These are phyloP conservation scores for Camponotus pennsylvanicus DNA, from an alignment of 1,140 invertebrate genomes.

Conservation along the genomic window DNA sequence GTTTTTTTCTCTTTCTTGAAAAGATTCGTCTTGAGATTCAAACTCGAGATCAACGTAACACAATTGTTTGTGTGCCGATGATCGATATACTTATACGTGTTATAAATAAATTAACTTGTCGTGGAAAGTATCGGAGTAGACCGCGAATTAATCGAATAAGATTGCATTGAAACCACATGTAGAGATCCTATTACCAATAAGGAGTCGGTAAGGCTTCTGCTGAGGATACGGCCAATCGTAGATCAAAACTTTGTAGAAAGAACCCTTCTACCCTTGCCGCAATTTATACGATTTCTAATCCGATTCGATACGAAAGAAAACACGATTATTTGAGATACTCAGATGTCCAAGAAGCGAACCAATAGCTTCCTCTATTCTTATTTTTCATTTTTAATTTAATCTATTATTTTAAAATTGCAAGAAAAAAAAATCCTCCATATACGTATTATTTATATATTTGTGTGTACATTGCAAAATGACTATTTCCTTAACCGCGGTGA, in stretches of 20 bases:
- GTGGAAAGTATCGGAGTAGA: conserved; percentile 36
- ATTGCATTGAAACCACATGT: conserved; percentile 86
- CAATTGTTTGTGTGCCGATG: background rate
- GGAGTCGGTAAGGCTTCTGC: conserved; percentile 85
- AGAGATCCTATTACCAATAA: conserved; percentile 86
- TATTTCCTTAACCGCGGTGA: conserved; percentile 92
- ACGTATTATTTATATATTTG: background rate
- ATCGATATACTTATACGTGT: background rate
- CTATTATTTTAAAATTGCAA: background rate
- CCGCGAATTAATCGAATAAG: conserved; percentile 83
- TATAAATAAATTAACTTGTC: conserved; percentile 1
- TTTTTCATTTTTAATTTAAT: conserved; percentile 7
- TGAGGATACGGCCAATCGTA: conserved; percentile 85
- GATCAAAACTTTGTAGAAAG: conserved; percentile 79
- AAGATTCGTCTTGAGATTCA: background rate
- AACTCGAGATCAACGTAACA: background rate
- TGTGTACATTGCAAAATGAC: conserved; percentile 53
- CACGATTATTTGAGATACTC: conserved; percentile 82
- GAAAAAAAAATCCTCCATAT: background rate
- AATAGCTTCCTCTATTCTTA: background rate
- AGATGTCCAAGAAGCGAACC: conserved; percentile 52
- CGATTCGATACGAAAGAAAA: conserved; percentile 84
- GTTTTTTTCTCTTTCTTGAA: background rate
- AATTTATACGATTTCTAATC: conserved; percentile 87
- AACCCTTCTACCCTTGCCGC: conserved; percentile 80